Evolutionary conservation across 2,797 vertebrate species (phyloP), one percentile per base, ranked within the genome.

Genomic region (Muscicapa comitata): DNA sequence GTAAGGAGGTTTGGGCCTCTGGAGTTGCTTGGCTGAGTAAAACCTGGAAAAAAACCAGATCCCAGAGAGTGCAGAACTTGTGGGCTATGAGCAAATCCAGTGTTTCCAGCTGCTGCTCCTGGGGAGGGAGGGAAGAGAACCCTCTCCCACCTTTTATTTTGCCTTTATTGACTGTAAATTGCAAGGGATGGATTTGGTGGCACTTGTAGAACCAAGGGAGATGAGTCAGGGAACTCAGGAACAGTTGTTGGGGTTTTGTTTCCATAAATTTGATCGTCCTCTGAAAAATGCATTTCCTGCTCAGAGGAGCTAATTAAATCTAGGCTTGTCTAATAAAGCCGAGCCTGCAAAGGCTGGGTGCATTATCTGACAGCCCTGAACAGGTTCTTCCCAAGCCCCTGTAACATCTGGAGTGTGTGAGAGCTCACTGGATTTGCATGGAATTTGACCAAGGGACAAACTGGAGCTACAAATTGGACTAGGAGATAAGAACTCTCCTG

Each of bases 401-500:
- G 51, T 70, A 72, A 51, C 75, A 55, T 51, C 88, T 72, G 26
- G 71, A 86, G 55, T 28, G n/a, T 65, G 62, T 43, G 68, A 90
- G 79, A 82, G 61, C 58, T 29, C 0, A 0, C 79, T 77, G 71
- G 59, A 95, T 92, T 94, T 94, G 76, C 83, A 85, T 93, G 91
- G 96, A 86, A 77, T 94, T 81, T 83, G 94, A 96, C 79, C 85
- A 88, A 53, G 51, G 61, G 61, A 90, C 3, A 55, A 0, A 93
- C 85, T 71, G 92, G 74, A 86, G 71, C 85, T 95, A 91, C 96
- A 96, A 96, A 96, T 92, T 96, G 92, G 93, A 90, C 82, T 55
- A 47, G 18, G 70, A 96, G 95, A 96, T 96, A 97, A 96, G 92
- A 95, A 94, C 93, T 96, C 85, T 94, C 87, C 90, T 90, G 95